Evolutionary conservation across 2,797 vertebrate species (phyloP), one percentile per base, ranked within the genome.

Genomic region (Labroides dimidiatus): DNA sequence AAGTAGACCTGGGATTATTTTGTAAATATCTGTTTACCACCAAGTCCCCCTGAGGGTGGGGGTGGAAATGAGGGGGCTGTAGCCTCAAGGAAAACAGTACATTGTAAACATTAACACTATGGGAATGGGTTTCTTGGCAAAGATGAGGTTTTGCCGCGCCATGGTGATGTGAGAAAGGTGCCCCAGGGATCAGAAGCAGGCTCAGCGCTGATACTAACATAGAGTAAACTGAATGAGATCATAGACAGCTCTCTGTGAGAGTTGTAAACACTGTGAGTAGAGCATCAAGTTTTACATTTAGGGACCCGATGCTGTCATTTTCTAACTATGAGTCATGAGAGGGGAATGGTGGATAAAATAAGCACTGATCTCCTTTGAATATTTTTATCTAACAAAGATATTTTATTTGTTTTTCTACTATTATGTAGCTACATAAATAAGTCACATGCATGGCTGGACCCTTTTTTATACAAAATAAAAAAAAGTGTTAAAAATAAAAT

Each of bases 21-120:
- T 92, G 93, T 93, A 94, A 94, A 94, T 95, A 93, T 91, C 89
- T 91, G 92, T 91, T 93, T 91, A 93, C 88, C 86, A 86, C 89
- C 45, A 53, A 44, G 75, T 71, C 67, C 87, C 87, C 88, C 69
- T 68, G 85, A 77, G 83, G 76, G 44, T 42, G 8, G 44, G 10
- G 23, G 16, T 33, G 30, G 30, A 33, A 33, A 6, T 23, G 42
- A n/a, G 27, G 59, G 21, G 48, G 61, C 30, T 33, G 30, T 44
- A 64, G 78, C 52, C 21, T 60, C 66, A 73, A 84, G 81, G 80
- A 88, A 90, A 92, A 91, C 84, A 89, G 59, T 77, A 76, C 72
- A 83, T 82, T 84, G 81, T 92, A 89, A 93, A 93, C 88, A 92
- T 78, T 64, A 84, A 78, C 87, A 82, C 87, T 86, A 73, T 64